Evolutionary conservation across 1,140 invertebrate genomes (phyloP).

Genomic region (Mactra quadrangularis): DNA sequence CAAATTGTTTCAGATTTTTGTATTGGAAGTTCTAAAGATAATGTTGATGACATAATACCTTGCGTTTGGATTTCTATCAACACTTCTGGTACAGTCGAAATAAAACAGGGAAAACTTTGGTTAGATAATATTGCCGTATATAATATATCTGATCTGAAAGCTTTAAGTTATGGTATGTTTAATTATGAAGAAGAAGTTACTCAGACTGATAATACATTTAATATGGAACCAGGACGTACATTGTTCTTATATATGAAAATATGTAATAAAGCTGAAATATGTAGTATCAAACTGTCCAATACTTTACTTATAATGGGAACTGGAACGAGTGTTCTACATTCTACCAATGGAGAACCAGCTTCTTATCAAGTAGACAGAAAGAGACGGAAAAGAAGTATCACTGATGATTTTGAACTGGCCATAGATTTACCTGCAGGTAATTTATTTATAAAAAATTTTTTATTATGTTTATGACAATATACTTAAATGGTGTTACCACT

Average conservation of each 20-base stretch:
- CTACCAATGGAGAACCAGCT: background rate
- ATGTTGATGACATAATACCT: conserved; percentile 29
- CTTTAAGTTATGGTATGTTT: conserved; percentile 6
- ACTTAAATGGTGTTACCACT: too few relatives aligned
- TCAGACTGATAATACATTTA: conserved; percentile 7
- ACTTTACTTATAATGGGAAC: conserved; percentile 12
- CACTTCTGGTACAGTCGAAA: conserved; percentile 33
- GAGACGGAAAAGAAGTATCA: background rate
- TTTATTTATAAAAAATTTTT: background rate
- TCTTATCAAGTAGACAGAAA: background rate
- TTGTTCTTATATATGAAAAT: conserved; percentile 29
- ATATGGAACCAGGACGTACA: conserved; percentile 45
- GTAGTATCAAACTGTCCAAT: conserved; percentile 12
- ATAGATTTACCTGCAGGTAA: conserved; percentile 4
- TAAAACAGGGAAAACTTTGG: conserved; percentile 29
- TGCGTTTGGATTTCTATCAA: conserved; percentile 44
- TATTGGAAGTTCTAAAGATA: conserved; percentile 31
- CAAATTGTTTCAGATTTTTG: conserved; percentile 60
- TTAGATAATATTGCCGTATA: background rate
- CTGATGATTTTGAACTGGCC: background rate
- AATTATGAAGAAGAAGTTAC: background rate
- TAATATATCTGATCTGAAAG: conserved; percentile 22
- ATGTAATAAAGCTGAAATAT: conserved; percentile 44
- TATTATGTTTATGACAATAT: background rate
- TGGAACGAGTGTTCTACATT: background rate